These are phyloP conservation scores for Psilopogon haemacephalus DNA, from an alignment of 2,113 vertebrate genomes.

Conservation along the genomic window DNA sequence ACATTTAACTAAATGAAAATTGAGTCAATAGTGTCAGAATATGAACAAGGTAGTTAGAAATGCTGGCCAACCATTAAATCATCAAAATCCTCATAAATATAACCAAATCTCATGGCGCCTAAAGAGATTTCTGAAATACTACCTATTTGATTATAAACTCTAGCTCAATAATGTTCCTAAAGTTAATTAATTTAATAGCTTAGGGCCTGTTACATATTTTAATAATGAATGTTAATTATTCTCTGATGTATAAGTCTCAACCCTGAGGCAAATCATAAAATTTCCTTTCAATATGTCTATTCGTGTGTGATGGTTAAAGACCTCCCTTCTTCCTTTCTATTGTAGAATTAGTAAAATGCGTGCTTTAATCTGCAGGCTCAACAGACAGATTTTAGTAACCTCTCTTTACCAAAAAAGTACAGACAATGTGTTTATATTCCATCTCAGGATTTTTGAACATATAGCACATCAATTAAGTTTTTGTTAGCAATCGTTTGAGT, in stretches of 20 bases:
- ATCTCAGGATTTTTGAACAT: not conserved
- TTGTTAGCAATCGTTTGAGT: not conserved
- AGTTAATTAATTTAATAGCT: conserved; percentile 23
- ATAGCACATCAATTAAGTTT: not conserved
- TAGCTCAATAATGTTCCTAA: not conserved
- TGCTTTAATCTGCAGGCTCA: not conserved
- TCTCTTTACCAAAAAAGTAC: not conserved
- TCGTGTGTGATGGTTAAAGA: not conserved
- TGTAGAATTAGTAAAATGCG: not conserved
- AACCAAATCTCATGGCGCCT: not conserved
- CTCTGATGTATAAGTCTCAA: not conserved
- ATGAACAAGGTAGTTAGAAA: not conserved
- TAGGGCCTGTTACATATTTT: not conserved
- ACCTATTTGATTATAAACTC: not conserved
- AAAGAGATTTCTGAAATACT: not conserved
- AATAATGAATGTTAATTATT: conserved; percentile 21
- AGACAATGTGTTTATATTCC: not conserved
- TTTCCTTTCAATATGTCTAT: not conserved
- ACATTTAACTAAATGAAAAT: not conserved
- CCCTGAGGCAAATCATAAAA: not conserved
- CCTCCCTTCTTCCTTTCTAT: not conserved
- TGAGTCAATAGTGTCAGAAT: not conserved
- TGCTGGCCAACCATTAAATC: not conserved
- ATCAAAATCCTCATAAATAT: not conserved
- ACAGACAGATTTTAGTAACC: not conserved